Evolutionary conservation across 2,113 vertebrate genomes (phyloP).

Genomic region (Prochilodus magdalenae): DNA sequence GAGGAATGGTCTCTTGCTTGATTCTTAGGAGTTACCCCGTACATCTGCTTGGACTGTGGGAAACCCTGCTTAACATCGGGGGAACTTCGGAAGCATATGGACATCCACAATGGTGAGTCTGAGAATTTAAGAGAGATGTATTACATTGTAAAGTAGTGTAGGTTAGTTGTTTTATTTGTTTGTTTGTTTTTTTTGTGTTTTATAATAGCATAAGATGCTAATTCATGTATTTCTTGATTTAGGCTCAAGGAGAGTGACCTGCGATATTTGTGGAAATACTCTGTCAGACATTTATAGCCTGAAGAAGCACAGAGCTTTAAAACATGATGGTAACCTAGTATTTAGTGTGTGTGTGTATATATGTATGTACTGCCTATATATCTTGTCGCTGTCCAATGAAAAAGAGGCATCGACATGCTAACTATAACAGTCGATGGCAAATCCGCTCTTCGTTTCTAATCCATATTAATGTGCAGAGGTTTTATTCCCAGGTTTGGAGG

Average conservation of each 20-base stretch:
- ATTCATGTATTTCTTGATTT: slow-evolving; percentile 45
- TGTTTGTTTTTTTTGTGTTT: not conserved
- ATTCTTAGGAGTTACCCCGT: slow-evolving; percentile 80
- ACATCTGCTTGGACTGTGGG: slow-evolving; percentile 89
- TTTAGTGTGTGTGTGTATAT: slow-evolving; percentile 26
- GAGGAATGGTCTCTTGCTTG: not conserved
- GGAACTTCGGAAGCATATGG: slow-evolving; percentile 95
- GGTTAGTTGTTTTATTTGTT: not conserved
- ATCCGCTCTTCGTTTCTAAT: too few relatives aligned
- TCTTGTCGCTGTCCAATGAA: too few relatives aligned
- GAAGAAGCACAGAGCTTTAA: slow-evolving; percentile 94
- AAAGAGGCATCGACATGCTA: too few relatives aligned
- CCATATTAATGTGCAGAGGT: too few relatives aligned
- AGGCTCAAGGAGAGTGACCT: slow-evolving; percentile 95
- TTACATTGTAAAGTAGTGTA: not conserved
- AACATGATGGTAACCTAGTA: slow-evolving; percentile 80
- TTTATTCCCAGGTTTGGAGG: too few relatives aligned
- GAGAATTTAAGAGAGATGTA: not conserved
- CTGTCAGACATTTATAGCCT: slow-evolving; percentile 96
- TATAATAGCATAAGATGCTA: not conserved
- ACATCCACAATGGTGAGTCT: slow-evolving; percentile 88
- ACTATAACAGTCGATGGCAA: too few relatives aligned
- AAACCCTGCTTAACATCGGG: slow-evolving; percentile 93
- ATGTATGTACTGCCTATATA: too few relatives aligned
- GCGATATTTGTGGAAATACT: slow-evolving; percentile 94